Conservation (phyloP, 2,113 vertebrate genomes). For the Lanius collurio region DNA sequence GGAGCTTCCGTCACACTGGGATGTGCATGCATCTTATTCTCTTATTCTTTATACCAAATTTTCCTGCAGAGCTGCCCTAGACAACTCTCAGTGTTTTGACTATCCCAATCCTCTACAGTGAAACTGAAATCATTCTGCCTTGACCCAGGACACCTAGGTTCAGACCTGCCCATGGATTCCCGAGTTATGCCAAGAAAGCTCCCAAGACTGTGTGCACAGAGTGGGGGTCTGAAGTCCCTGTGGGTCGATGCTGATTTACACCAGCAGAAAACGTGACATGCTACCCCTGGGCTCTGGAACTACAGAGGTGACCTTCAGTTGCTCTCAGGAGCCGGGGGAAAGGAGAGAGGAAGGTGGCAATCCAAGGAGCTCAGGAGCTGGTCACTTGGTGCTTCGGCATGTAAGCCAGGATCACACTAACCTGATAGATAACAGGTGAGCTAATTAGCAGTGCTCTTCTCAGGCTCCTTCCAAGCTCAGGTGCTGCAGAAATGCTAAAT, state of each 20-base stretch:
- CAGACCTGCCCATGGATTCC: accelerated
- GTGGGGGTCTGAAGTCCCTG: neutral
- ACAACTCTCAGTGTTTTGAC: neutral
- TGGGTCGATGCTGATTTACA: neutral
- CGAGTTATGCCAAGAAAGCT: neutral
- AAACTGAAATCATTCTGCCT: neutral
- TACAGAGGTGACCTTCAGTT: neutral
- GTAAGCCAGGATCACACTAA: neutral
- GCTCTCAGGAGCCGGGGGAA: neutral
- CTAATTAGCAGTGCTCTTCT: slow-evolving; percentile 12
- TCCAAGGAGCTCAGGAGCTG: neutral
- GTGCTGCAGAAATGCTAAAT: neutral
- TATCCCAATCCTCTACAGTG: accelerated
- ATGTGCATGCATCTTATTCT: neutral
- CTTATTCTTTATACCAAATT: neutral
- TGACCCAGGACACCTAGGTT: neutral
- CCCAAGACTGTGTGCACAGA: neutral
- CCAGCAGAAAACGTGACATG: neutral
- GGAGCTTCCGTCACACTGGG: neutral
- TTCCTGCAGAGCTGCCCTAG: neutral
- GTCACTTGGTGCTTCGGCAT: neutral
- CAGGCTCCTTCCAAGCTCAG: neutral
- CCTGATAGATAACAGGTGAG: neutral
- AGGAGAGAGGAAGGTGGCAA: neutral
- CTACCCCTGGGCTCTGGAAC: neutral